A percentile compares a stretch with the other conserved stretches of the same genome.
Evolutionary conservation across 2,113 vertebrate species (phyloP).

Genomic region (Laticauda laticaudata): DNA sequence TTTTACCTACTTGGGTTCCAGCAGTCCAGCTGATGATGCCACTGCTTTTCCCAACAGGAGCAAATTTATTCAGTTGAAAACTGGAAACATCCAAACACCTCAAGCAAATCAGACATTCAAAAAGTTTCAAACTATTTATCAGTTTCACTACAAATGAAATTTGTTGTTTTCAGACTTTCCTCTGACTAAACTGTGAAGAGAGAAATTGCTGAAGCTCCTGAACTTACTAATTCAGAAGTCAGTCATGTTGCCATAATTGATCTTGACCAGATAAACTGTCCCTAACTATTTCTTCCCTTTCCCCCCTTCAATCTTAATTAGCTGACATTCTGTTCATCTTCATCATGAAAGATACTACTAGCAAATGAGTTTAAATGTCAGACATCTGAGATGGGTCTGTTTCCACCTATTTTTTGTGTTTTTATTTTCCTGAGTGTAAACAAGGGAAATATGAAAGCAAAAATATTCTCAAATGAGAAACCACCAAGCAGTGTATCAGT

Average conservation of each 20-base stretch:
- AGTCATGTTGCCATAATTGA: slow-evolving; percentile 22
- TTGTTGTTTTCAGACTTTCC: slow-evolving; percentile 48
- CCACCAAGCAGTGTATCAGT: not conserved
- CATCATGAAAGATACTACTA: not conserved
- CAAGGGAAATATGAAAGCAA: not conserved
- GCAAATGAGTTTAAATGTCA: not conserved
- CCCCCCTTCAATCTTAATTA: not conserved
- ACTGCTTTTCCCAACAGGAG: slow-evolving; percentile 28
- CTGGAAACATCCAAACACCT: slow-evolving; percentile 53
- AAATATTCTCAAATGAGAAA: not conserved
- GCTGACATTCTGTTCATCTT: slow-evolving; percentile 7
- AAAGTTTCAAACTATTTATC: slow-evolving; percentile 61
- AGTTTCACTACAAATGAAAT: slow-evolving; percentile 51
- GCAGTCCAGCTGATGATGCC: slow-evolving; percentile 19
- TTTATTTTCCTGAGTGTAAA: not conserved
- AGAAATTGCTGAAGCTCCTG: slow-evolving; percentile 42
- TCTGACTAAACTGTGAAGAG: slow-evolving; percentile 51
- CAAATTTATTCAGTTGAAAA: slow-evolving; percentile 37
- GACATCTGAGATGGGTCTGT: not conserved
- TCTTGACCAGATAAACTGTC: not conserved
- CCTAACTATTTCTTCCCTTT: not conserved
- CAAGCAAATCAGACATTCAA: slow-evolving; percentile 37
- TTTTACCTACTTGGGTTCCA: slow-evolving; percentile 27
- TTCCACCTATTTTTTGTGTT: not conserved
- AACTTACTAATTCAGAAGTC: slow-evolving; percentile 43